These are phyloP conservation scores for Nyctalus aviator DNA, from an alignment of 2,797 vertebrate genomes.

Conservation along the genomic window DNA sequence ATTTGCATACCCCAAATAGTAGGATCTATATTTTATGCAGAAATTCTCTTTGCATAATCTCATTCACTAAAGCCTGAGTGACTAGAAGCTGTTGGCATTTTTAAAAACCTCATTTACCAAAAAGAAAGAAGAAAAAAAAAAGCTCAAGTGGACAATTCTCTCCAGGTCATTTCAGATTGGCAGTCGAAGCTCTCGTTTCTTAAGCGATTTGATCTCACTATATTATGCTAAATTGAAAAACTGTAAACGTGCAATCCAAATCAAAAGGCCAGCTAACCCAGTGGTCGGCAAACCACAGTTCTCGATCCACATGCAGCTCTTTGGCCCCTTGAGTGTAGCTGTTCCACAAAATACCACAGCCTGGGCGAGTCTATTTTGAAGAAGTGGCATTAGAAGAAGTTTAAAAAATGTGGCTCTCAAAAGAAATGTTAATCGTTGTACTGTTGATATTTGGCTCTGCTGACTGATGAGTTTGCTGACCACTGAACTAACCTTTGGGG, in stretches of 20 bases:
- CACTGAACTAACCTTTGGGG: not conserved
- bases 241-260: not conserved
- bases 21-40: conserved; percentile 1
- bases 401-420: too few relatives aligned
- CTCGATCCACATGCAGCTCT: too few relatives aligned
- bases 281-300: too few relatives aligned
- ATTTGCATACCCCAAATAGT: conserved; percentile 3
- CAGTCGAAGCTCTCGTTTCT: not conserved
- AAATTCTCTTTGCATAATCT: conserved; percentile 4
- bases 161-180: not conserved
- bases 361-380: too few relatives aligned
- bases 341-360: too few relatives aligned
- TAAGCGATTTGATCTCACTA: not conserved
- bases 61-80: not conserved
- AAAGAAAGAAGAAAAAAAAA: not conserved
- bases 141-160: not conserved
- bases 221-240: not conserved
- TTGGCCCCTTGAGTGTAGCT: too few relatives aligned
- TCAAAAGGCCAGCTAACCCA: not conserved
- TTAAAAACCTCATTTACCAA: not conserved
- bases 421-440: too few relatives aligned
- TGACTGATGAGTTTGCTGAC: too few relatives aligned
- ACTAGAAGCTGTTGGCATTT: not conserved
- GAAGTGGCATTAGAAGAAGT: too few relatives aligned
- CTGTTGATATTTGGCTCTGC: too few relatives aligned